A percentile compares a stretch with the other conserved stretches of the same genome.
Conservation (phyloP, 2,888 invertebrate genomes). For the Allacma fusca region DNA sequence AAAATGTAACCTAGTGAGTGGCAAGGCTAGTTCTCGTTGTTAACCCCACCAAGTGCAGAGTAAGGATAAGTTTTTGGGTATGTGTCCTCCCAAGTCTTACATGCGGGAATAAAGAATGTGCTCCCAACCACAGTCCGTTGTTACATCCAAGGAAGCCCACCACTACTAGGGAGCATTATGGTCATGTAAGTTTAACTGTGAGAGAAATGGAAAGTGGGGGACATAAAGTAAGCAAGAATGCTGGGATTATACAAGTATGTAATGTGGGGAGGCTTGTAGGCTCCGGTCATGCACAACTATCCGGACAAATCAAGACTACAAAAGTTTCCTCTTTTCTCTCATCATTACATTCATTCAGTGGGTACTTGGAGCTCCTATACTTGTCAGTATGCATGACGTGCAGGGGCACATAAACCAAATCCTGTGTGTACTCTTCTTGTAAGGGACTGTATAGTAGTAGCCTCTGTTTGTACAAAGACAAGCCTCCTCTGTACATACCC, state of each 20-base stretch:
- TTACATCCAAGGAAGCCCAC: no score
- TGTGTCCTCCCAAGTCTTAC: no score
- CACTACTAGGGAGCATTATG: not conserved
- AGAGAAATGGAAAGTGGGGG: not conserved
- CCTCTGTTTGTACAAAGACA: no score
- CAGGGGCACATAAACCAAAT: no score
- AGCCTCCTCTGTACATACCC: no score
- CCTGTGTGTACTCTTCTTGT: no score
- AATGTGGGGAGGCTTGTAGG: not conserved
- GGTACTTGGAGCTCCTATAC: not conserved
- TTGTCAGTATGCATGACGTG: not conserved
- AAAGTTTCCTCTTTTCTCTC: conserved; percentile 24
- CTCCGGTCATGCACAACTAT: not conserved
- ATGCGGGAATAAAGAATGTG: no score
- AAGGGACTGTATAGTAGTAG: no score
- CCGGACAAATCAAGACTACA: not conserved
- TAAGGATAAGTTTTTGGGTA: not conserved
- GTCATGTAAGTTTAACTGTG: conserved; percentile 8
- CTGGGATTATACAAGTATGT: not conserved
- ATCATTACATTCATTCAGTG: conserved; percentile 13
- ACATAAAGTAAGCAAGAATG: not conserved
- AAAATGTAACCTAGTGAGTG: not conserved
- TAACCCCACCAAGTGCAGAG: not conserved
- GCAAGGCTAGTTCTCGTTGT: not conserved
- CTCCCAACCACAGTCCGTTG: no score